Conservation (phyloP, 2,797 vertebrate genomes). For the Myiotriccus ornatus region DNA sequence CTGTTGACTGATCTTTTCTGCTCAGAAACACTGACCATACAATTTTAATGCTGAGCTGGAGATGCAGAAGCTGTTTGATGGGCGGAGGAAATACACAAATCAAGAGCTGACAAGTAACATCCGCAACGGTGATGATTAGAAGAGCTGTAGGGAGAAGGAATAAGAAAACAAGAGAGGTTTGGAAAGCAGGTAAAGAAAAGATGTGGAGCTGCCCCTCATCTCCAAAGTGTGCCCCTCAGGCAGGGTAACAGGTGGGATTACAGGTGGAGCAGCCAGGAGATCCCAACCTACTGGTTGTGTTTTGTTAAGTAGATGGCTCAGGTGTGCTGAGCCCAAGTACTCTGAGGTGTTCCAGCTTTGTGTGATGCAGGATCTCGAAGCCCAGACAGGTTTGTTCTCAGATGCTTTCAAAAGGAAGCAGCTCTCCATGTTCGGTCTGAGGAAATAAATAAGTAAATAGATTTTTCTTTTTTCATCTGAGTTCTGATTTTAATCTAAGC, state of each 20-base stretch:
- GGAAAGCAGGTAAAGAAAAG: not conserved
- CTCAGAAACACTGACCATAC: not conserved
- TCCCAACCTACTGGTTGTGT: not conserved
- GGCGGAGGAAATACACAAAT: not conserved
- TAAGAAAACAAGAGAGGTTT: not conserved
- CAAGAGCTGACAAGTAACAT: not conserved
- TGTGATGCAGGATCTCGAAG: not conserved
- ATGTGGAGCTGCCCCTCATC: not conserved
- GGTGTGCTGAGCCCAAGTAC: not conserved
- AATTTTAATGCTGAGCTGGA: slow-evolving; percentile 1
- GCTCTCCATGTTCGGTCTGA: not conserved
- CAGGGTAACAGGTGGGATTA: not conserved
- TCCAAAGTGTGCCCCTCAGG: not conserved
- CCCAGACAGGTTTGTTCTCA: not conserved
- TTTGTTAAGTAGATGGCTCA: not conserved
- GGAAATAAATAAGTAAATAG: not conserved
- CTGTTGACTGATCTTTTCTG: not conserved
- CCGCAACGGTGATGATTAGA: not conserved
- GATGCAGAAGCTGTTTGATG: not conserved
- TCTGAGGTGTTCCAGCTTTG: not conserved
- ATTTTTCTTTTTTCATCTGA: not conserved
- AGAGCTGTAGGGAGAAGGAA: not conserved
- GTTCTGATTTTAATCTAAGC: slow-evolving; percentile 29
- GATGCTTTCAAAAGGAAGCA: not conserved
- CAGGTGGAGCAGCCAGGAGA: not conserved